phyloP scores from a whole-genome alignment of 23 tunicate species.

The Pegea sp. region DNA sequence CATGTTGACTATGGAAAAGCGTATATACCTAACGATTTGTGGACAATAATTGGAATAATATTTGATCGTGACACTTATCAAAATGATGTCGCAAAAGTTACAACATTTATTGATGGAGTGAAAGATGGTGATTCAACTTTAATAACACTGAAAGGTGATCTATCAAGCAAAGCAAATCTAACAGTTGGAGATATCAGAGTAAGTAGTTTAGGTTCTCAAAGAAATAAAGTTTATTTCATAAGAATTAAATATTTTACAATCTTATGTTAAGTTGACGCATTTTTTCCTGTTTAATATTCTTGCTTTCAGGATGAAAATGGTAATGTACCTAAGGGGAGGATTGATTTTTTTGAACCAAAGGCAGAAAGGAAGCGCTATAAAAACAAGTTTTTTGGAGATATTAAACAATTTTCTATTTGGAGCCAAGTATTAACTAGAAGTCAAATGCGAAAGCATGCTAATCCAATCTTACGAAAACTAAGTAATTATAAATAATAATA shows the following conservation, averaged over 20 bases:
- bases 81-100: constrained; percentile 27
- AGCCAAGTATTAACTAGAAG: constrained; percentile 19
- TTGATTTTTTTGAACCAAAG: constrained; percentile 18
- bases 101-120: constrained; percentile 45
- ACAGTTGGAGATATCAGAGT: constrained; percentile 44
- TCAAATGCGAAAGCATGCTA: constrained; percentile 41
- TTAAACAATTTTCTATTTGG: constrained; percentile 30
- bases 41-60: constrained; percentile 46
- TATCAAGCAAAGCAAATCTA: constrained; percentile 15
- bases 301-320: constrained; percentile 35
- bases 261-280: background rate
- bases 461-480: constrained; percentile 7
- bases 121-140: constrained; percentile 38
- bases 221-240: background rate
- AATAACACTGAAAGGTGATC: constrained; percentile 14
- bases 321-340: constrained; percentile 7
- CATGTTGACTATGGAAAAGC: constrained; percentile 71
- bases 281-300: too few species aligned
- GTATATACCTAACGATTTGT: constrained; percentile 28
- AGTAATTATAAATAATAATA: constrained; percentile 4
- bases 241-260: background rate
- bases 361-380: constrained; percentile 23
- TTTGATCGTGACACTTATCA: constrained; percentile 47
- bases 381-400: constrained; percentile 60
- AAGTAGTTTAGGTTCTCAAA: background rate